A percentile compares a stretch with the other conserved stretches of the same genome.
Conservation (phyloP, 2,113 vertebrate genomes). For the Sceloporus undulatus region DNA sequence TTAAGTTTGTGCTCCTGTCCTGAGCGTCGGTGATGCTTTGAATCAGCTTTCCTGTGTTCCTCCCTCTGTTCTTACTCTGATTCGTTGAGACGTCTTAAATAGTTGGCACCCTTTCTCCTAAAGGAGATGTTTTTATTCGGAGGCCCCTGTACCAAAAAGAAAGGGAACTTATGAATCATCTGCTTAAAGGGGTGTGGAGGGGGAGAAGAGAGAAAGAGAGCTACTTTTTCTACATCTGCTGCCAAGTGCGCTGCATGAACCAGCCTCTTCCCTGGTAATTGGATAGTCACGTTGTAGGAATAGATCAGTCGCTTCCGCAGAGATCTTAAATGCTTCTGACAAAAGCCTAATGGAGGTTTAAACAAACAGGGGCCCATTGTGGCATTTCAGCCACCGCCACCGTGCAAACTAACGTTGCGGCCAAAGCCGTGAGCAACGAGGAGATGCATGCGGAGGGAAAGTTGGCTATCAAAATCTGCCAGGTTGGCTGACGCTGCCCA, state of each 20-base stretch:
- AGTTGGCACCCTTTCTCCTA: constrained; percentile 17
- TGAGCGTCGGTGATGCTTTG: background rate
- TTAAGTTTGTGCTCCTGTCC: background rate
- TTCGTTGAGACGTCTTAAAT: background rate
- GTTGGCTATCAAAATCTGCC: no score
- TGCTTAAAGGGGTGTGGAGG: background rate
- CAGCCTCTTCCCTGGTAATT: constrained; percentile 18
- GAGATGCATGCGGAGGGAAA: background rate
- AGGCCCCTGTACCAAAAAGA: constrained; percentile 23
- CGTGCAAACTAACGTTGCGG: background rate
- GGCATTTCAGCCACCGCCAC: background rate
- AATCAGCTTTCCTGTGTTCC: background rate
- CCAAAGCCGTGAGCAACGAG: background rate
- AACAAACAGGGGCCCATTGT: background rate
- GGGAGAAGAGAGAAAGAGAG: background rate
- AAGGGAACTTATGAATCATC: constrained; percentile 17
- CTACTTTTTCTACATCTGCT: constrained; percentile 1
- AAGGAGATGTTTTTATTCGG: constrained; percentile 16
- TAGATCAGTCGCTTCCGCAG: background rate
- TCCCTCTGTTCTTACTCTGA: background rate
- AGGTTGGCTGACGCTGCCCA: background rate
- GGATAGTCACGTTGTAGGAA: constrained; percentile 13
- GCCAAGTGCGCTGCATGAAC: background rate
- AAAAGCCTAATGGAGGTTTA: background rate
- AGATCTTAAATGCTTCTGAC: constrained; percentile 9